These are phyloP conservation scores for Aplidium turbinatum DNA, from an alignment of 23 tunicate genomes.

Conservation along the genomic window DNA sequence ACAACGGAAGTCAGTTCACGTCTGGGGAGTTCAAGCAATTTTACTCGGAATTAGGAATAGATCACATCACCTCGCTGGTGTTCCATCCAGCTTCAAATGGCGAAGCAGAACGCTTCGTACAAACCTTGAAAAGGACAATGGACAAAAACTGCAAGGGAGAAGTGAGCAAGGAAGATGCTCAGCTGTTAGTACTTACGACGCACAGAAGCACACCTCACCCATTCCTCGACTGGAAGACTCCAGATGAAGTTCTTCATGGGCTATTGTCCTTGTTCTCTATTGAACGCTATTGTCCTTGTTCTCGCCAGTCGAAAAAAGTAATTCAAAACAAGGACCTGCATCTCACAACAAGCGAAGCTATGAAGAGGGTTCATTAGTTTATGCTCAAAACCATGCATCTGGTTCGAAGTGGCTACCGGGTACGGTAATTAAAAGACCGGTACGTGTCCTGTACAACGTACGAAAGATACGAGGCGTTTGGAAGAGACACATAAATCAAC, in stretches of 20 bases:
- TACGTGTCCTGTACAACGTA: too few species aligned
- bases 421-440: not conserved
- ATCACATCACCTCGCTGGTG: not conserved
- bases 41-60: not conserved
- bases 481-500: too few species aligned
- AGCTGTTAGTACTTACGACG: not conserved
- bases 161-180: not conserved
- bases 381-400: conserved; percentile 14
- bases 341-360: not conserved
- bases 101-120: conserved; percentile 23
- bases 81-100: conserved; percentile 30
- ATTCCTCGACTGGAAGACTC: conserved; percentile 9
- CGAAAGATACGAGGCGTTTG: too few species aligned
- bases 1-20: conserved; percentile 20
- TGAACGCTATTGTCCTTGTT: conserved; percentile 9
- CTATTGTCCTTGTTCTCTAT: too few species aligned
- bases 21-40: conserved; percentile 4
- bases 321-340: not conserved
- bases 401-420: conserved; percentile 1
- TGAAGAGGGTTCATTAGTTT: not conserved
- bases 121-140: conserved; percentile 2
- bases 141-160: not conserved
- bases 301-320: not conserved
- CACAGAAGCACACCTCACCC: conserved; percentile 15
- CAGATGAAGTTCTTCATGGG: conserved; percentile 20